Evolutionary conservation across 2,113 vertebrate genomes (phyloP), one percentile per base, ranked within the genome.

Genomic region (Speoplatyrhinus poulsoni): DNA sequence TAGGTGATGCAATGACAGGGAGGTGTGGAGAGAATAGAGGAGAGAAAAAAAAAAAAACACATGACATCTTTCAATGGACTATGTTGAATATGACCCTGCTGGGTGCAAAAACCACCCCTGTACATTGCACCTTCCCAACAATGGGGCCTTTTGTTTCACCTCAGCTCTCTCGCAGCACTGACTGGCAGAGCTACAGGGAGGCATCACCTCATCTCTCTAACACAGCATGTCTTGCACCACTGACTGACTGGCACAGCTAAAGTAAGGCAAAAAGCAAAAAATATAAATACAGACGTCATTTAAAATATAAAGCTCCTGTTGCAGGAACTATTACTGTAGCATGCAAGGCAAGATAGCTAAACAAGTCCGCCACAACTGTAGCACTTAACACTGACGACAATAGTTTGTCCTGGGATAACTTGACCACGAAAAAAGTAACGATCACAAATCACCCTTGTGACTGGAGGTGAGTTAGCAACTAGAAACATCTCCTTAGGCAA

Each of bases 401-500:
- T 41, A 4, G 36, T 41, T 41, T 41, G 36, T 41, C 36, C 36
- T 7, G 36, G 36, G 36, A 1, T 41, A 36, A 48, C 17, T 17
- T 73, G 70, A 70, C 47, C 67, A 3, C 15, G 79, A 72, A 57
- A 49, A n/a, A 54, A 13, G 54, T 48, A 6, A 65, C 60, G 15
- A 60, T n/a, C 68, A 62, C 75, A 90, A 88, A 91, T 88, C 89
- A 86, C 57, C 17, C 76, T 90, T 88, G 84, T 88, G 80, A 90
- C 82, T 46, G 59, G 17, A 87, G 79, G 84, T 72, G 62, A 88
- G 52, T 61, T 73, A 63, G 60, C 62, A 33, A 67, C 71, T 16
- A 69, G 76, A 79, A 89, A 87, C 90, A 90, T 83, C 89, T 87
- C 75, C 84, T 90, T 90, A 90, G 41, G n/a, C 61, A n/a, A 57